Conservation (phyloP, 2,797 vertebrate genomes). For the Onychomys torridus region DNA sequence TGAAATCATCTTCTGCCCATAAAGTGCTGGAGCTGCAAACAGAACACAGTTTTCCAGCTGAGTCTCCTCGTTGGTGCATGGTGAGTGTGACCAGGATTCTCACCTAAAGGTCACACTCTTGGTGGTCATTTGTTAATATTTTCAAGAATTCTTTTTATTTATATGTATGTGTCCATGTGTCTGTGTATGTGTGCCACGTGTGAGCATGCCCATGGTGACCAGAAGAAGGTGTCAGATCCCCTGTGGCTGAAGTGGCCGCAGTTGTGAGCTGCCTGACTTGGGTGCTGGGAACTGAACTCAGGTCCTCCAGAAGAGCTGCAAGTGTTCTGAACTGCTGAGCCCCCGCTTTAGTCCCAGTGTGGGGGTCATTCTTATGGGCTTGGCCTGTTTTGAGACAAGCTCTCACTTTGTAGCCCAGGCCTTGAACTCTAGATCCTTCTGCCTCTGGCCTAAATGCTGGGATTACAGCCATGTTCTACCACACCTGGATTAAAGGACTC, state of each 20-base stretch:
- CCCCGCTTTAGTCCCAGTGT: background rate
- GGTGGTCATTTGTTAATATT: background rate
- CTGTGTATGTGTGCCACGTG: background rate
- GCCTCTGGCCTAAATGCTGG: background rate
- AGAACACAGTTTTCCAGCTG: background rate
- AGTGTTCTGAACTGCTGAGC: background rate
- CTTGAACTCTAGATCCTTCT: background rate
- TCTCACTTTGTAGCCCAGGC: background rate
- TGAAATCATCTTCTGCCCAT: background rate
- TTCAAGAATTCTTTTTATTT: background rate
- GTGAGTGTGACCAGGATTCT: background rate
- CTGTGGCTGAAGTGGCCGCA: background rate
- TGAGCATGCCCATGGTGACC: background rate
- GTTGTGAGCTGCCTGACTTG: background rate
- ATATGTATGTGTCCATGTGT: too few relatives aligned
- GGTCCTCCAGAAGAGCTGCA: background rate
- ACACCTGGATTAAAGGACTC: background rate
- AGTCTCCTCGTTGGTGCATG: background rate
- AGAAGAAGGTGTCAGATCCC: background rate
- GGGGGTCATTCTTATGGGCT: background rate
- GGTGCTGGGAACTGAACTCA: background rate
- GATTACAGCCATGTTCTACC: background rate
- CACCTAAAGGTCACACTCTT: background rate
- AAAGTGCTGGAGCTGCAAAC: background rate
- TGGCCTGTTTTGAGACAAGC: background rate